Evolutionary conservation across 2,797 vertebrate species (phyloP).

Genomic region (Stomatorhinus walkeri): DNA sequence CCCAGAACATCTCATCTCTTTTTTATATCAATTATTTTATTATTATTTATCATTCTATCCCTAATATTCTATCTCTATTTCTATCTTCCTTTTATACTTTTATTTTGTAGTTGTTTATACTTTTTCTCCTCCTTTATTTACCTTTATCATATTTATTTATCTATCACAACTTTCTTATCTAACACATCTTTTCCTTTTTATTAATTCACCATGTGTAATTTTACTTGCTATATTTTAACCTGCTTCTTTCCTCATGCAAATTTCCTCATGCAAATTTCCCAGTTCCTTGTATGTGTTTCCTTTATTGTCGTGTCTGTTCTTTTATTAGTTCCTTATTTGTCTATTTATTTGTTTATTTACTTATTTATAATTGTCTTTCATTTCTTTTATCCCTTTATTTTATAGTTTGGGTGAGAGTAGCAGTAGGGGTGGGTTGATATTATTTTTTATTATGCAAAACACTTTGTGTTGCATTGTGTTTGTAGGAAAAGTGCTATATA

Average conservation of each 20-base stretch:
- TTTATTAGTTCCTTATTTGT: background rate
- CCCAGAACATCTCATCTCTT: too few relatives aligned
- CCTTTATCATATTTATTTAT: too few relatives aligned
- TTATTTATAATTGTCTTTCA: background rate
- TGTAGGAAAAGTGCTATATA: background rate
- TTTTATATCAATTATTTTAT: background rate
- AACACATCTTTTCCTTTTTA: background rate
- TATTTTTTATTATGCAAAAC: background rate
- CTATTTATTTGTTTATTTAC: background rate
- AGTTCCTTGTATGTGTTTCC: background rate
- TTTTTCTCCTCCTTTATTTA: too few relatives aligned
- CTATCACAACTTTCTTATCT: too few relatives aligned
- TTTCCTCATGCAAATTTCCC: too few relatives aligned
- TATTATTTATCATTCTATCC: too few relatives aligned
- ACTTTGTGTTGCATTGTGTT: background rate
- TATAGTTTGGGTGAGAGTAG: background rate
- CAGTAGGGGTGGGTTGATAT: background rate
- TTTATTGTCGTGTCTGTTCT: background rate
- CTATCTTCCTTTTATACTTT: too few relatives aligned
- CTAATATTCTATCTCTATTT: too few relatives aligned
- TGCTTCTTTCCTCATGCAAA: too few relatives aligned
- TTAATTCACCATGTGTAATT: background rate
- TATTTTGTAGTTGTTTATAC: too few relatives aligned
- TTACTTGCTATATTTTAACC: too few relatives aligned
- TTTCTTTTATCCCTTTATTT: background rate